Conservation (phyloP, 2,888 invertebrate species). For the Pachydiplax longipennis region DNA sequence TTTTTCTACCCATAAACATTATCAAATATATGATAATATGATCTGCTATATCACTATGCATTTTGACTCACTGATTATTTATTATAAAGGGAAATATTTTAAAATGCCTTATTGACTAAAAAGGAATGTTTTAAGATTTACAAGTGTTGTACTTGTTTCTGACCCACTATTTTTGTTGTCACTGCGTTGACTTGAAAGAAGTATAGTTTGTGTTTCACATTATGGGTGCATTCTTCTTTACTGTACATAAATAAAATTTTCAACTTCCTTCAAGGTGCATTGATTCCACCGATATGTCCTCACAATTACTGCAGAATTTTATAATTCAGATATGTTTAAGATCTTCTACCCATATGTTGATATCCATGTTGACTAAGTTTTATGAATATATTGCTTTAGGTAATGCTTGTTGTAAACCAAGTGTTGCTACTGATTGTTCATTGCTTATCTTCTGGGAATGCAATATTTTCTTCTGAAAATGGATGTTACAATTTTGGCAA, state of each 20-base stretch:
- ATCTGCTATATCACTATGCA: too few species aligned
- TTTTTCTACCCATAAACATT: too few species aligned
- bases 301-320: background rate
- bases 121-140: background rate
- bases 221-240: constrained; percentile 6
- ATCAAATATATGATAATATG: too few species aligned
- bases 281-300: background rate
- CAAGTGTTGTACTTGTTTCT: background rate
- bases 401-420: too few species aligned
- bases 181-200: background rate
- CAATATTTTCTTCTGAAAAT: too few species aligned
- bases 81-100: background rate
- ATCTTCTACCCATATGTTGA: too few species aligned
- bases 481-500: too few species aligned
- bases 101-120: background rate
- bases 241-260: constrained; percentile 28
- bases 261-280: constrained; percentile 26
- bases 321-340: background rate
- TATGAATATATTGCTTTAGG: too few species aligned
- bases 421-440: too few species aligned
- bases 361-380: too few species aligned
- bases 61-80: background rate
- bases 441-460: too few species aligned
- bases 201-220: constrained; percentile 21
- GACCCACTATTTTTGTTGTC: constrained; percentile 14